These are phyloP conservation scores for Subanguina moxae DNA, from an alignment of 1,140 invertebrate genomes.

Conservation along the genomic window DNA sequence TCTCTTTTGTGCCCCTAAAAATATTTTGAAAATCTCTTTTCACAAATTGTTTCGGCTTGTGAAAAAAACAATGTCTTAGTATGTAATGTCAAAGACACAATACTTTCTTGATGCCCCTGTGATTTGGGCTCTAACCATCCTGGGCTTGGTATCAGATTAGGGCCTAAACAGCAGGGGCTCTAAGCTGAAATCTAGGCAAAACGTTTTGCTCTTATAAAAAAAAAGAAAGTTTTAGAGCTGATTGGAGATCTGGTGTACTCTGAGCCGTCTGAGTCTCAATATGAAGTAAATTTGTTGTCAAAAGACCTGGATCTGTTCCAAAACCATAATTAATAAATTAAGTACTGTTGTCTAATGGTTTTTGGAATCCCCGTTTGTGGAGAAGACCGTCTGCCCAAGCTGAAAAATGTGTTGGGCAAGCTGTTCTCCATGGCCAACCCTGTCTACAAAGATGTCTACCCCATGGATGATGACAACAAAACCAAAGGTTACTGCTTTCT, in stretches of 20 bases:
- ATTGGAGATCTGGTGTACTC: conserved; percentile 15
- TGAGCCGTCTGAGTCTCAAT: conserved; percentile 59
- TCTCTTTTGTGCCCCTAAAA: too few species aligned
- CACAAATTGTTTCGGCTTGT: too few species aligned
- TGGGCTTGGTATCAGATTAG: too few species aligned
- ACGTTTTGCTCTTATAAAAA: conserved; percentile 64
- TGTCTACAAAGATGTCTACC: conserved; percentile 74
- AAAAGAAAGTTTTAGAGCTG: neutral
- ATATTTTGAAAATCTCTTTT: too few species aligned
- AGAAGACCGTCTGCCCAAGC: conserved; percentile 80
- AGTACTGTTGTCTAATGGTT: conserved; percentile 76
- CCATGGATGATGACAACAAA: conserved; percentile 73
- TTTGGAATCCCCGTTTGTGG: conserved; percentile 92
- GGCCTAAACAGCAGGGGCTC: too few species aligned
- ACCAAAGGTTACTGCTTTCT: conserved; percentile 68
- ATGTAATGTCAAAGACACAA: too few species aligned
- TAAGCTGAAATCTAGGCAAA: too few species aligned
- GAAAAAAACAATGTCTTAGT: too few species aligned
- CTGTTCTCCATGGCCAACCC: conserved; percentile 84
- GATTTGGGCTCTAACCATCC: too few species aligned
- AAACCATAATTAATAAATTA: too few species aligned
- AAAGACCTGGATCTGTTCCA: too few species aligned
- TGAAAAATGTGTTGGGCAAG: conserved; percentile 86
- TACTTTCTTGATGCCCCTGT: too few species aligned
- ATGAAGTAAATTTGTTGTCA: conserved; percentile 66